Conservation (phyloP, 2,888 invertebrate genomes). For the Ormyrus thymus region DNA sequence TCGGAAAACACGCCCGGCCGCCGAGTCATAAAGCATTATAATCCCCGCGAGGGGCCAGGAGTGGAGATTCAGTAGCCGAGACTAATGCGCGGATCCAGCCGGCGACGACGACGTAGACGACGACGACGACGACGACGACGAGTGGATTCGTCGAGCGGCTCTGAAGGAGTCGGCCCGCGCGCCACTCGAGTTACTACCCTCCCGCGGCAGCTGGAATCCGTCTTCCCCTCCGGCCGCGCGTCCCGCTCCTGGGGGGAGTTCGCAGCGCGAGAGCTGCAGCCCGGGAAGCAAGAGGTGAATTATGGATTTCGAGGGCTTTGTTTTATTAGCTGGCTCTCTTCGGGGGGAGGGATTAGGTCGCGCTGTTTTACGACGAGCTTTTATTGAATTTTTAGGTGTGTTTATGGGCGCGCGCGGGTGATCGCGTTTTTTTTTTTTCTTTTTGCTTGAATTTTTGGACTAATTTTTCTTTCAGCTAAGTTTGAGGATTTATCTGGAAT, state of each 20-base stretch:
- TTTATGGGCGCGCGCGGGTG: neutral
- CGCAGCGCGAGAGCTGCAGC: neutral
- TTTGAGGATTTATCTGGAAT: no score
- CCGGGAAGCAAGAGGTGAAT: neutral
- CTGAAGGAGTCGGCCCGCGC: constrained; percentile 25
- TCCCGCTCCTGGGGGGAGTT: neutral
- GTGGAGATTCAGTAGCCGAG: constrained; percentile 23
- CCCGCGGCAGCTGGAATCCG: neutral
- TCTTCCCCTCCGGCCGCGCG: neutral
- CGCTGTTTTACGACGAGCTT: no score
- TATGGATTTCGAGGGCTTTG: neutral
- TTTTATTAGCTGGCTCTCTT: no score
- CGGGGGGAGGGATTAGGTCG: no score
- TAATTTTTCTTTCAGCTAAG: no score
- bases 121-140: no score
- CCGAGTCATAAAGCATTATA: constrained; percentile 42
- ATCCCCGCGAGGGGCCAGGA: neutral
- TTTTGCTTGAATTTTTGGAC: no score
- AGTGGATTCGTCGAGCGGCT: constrained; percentile 24
- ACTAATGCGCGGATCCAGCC: constrained; percentile 33
- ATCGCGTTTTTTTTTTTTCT: neutral
- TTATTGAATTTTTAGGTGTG: neutral
- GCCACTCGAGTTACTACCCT: neutral
- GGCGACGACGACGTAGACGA: neutral
- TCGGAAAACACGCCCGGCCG: no score